Base-by-base conservation (phyloP, 2,888 invertebrate species). In the Lasioglossum oenotherae region DNA sequence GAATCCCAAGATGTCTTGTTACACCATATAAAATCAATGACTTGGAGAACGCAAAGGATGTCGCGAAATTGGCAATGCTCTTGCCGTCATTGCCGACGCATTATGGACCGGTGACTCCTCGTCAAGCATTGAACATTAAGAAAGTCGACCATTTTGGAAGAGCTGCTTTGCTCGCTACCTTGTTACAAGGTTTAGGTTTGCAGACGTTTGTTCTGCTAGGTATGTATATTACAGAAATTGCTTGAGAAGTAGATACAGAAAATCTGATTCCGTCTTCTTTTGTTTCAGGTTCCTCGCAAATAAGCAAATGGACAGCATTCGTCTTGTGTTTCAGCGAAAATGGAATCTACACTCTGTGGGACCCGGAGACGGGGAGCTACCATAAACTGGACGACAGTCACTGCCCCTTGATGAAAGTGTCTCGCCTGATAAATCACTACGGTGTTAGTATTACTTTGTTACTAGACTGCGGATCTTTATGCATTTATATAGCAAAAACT, bases 71-170 rank as follows among this genome's bases (percentile, higher is more conserved):
- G 44, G 88, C 89, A 0, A 94, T 94, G 92, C 89, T 95, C 0
- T 79, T 95, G n/a, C 88, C 92, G 10, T 84, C 93, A 2, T 87
- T 95, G 67, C 94, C 95, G 2, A 85, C 82, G 23, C 91, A 93
- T 78, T 95, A 94, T 73, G 95, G 95, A 46, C 95, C 95, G 27
- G 81, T 95, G 38, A 92, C 92, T 6, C 94, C 95, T 4, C 92
- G 92, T 35, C 95, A 95, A 80, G 94, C 94, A 49, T 85, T 95
- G 49, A 94, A 93, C 80, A 89, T 95, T 44, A 94, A 93, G 80
- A 95, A 95, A 87, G 93, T 95, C 5, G 95, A 95, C 87, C 93
- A 94, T 74, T 95, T 94, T 76, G 95, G 95, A 14, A 92, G 95
- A 16, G 94, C 95, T n/a, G 93, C 93, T 41, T 80, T 95, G 35